Evolutionary conservation across 2,797 vertebrate species (phyloP).

Genomic region (Sebastolobus alascanus): DNA sequence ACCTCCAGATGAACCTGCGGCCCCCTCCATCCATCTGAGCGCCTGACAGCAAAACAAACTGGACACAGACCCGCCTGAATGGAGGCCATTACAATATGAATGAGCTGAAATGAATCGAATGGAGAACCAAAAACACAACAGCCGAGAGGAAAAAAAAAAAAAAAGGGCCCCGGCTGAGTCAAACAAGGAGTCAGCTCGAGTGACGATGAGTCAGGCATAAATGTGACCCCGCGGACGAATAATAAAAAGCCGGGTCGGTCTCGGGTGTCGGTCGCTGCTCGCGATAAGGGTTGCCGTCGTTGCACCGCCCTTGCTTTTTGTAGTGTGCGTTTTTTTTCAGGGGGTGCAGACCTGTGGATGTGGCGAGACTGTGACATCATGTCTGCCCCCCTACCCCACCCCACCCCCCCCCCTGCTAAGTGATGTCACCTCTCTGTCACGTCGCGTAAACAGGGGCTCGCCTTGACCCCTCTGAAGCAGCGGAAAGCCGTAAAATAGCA

Average conservation of each 20-base stretch:
- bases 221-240: conserved; percentile 57
- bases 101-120: conserved; percentile 76
- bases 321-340: conserved; percentile 29
- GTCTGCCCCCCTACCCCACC: conserved; percentile 40
- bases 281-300: conserved; percentile 51
- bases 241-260: conserved; percentile 22
- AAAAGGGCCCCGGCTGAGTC: conserved; percentile 54
- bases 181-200: conserved; percentile 66
- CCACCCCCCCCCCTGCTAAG: conserved; percentile 7
- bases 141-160: conserved; percentile 17
- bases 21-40: conserved; percentile 77
- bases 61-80: conserved; percentile 78
- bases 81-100: conserved; percentile 83
- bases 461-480: conserved; percentile 68
- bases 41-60: conserved; percentile 82
- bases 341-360: conserved; percentile 59
- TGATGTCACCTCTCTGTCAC: conserved; percentile 76
- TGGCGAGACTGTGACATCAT: conserved; percentile 74
- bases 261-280: conserved; percentile 58
- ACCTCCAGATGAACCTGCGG: conserved; percentile 83
- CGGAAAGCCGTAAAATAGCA: conserved; percentile 64
- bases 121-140: conserved; percentile 63
- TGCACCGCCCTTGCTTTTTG: conserved; percentile 9
- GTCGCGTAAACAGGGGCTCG: conserved; percentile 58
- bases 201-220: conserved; percentile 69